Base-by-base conservation (phyloP, 2,797 vertebrate species). In the Coluber constrictor region DNA sequence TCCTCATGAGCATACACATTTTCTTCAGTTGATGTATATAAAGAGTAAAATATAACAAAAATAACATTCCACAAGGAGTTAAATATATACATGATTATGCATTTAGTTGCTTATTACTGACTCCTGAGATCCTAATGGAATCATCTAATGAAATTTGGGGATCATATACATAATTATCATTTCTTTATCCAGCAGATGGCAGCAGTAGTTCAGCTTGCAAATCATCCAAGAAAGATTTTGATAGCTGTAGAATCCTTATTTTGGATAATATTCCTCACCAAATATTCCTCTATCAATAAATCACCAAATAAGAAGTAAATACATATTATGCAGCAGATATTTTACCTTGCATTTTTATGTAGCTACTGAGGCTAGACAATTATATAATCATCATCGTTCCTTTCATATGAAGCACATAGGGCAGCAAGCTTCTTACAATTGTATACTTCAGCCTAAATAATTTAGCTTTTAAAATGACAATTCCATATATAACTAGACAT, bases 101-200 rank as follows among this genome's bases (percentile, higher is more conserved):
- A 47, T 54, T 61, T 91, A 23, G 18, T 43, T 94, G 11, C 10
- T 61, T 88, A 10, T 32, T 47, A 55, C 4, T 89, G 20, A 3
- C 18, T 0, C 1, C 18, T 92, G 63, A 93, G 43, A 29, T 47
- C 37, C 20, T 83, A 83, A 47, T 83, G 74, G 37, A 47, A 83
- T 83, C 47, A 79, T 16, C 32, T 37, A 55, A 66, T 13, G n/a
- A 10, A 32, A 83, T 83, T 87, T 55, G 29, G 13, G 6, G 27
- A 56, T 87, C 13, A 56, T 87, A 54, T 56, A 0, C 0, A 55
- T 90, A 91, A 37, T 95, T 92, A 43, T 95, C 88, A 90, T 89
- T 61, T 63, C 79, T 94, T 93, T 4, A 88, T 91, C 93, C 96
- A 94, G 95, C 92, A 97, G 97, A 92, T 97, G 97, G 96, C 96